Conservation (phyloP, 2,113 vertebrate genomes). For the Setophaga kirtlandii region DNA sequence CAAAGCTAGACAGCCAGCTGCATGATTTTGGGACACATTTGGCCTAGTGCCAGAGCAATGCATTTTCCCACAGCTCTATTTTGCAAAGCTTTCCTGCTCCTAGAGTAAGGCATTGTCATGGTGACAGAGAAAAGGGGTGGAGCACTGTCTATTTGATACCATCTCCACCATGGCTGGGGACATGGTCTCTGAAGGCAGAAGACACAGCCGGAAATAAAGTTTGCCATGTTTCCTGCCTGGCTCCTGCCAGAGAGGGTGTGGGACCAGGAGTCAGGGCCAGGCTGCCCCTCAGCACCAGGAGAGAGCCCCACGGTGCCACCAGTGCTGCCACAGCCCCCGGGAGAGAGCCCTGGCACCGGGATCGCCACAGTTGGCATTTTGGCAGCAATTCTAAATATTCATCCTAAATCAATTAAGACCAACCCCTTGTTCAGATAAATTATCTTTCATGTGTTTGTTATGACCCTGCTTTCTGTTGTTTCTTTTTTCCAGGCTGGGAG, state of each 20-base stretch:
- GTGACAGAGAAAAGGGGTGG: neutral
- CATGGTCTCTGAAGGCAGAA: neutral
- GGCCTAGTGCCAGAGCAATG: neutral
- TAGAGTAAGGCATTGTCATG: neutral
- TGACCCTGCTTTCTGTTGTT: accelerated
- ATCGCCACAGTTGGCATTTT: accelerated
- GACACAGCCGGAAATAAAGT: neutral
- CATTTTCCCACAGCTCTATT: neutral
- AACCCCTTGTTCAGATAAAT: neutral
- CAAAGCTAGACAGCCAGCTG: neutral
- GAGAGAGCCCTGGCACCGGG: neutral
- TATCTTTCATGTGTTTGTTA: no score
- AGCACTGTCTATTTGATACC: accelerated
- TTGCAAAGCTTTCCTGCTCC: neutral
- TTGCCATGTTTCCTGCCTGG: neutral
- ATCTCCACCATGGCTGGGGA: no score
- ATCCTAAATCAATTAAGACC: neutral
- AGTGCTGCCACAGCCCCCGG: accelerated
- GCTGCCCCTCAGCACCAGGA: neutral
- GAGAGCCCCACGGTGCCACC: neutral
- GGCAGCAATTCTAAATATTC: neutral
- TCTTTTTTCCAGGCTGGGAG: neutral
- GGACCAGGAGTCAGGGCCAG: neutral
- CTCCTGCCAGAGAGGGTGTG: neutral
- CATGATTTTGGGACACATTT: neutral